Conservation (phyloP, 2,113 vertebrate genomes). For the Oreocharis arfaki region DNA sequence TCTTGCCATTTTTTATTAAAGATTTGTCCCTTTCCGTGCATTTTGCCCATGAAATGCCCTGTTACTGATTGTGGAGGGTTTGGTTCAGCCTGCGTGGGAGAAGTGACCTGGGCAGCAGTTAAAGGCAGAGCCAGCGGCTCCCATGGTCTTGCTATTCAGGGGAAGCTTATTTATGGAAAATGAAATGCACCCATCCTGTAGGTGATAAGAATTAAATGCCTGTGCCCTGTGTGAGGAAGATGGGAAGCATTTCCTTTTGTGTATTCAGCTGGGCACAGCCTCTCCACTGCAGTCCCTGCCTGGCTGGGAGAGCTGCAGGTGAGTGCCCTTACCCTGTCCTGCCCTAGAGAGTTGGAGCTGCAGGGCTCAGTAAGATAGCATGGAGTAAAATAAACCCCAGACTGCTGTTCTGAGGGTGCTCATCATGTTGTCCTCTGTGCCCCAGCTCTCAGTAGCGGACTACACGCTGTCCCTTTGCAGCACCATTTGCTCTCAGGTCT, state of each 20-base stretch:
- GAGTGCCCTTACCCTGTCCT: neutral
- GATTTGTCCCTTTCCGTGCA: neutral
- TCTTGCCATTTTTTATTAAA: neutral
- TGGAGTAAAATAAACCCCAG: neutral
- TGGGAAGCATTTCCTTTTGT: neutral
- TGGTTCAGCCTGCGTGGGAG: neutral
- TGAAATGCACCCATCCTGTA: neutral
- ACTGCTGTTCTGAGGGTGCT: neutral
- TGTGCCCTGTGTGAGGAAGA: neutral
- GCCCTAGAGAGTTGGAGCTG: neutral
- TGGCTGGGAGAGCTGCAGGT: neutral
- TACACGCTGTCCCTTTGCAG: neutral
- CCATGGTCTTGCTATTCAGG: neutral
- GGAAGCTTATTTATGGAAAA: neutral
- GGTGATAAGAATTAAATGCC: neutral
- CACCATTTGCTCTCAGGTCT: neutral
- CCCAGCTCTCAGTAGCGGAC: neutral
- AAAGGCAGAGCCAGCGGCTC: neutral
- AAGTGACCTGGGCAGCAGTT: neutral
- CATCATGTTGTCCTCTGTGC: fast-evolving
- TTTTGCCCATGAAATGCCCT: neutral
- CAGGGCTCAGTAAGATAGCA: fast-evolving
- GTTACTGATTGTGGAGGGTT: neutral
- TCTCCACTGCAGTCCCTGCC: neutral
- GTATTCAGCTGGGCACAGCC: neutral